These are phyloP conservation scores for Micrasema longulum DNA, from an alignment of 1,140 invertebrate species.

Conservation along the genomic window DNA sequence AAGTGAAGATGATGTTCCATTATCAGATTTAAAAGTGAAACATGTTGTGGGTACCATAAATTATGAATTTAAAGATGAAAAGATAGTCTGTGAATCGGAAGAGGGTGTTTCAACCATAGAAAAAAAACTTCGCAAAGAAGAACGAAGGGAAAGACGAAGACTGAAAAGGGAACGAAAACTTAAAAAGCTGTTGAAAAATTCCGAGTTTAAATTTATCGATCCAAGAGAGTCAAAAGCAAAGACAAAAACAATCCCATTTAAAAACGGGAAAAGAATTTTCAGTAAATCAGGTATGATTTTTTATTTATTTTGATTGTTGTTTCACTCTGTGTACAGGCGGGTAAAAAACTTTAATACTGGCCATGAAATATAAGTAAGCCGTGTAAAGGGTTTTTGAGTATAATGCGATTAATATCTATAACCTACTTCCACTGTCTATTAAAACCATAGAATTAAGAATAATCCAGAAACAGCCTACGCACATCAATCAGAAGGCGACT, in stretches of 20 bases:
- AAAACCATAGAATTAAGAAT: too few relatives aligned
- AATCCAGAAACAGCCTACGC: too few relatives aligned
- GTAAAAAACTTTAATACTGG: too few relatives aligned
- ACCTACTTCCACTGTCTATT: too few relatives aligned
- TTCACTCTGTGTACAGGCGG: not conserved
- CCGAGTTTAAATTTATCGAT: not conserved
- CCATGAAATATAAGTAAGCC: too few relatives aligned
- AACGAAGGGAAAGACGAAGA: conserved; percentile 26
- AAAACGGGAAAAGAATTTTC: conserved; percentile 48
- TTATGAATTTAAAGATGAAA: too few relatives aligned
- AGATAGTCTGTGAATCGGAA: too few relatives aligned
- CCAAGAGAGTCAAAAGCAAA: not conserved
- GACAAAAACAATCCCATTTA: conserved; percentile 36
- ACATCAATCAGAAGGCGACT: too few relatives aligned
- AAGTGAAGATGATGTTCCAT: conserved; percentile 48
- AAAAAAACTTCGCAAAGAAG: conserved; percentile 17
- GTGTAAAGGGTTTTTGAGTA: too few relatives aligned
- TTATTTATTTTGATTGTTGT: not conserved
- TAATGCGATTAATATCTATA: too few relatives aligned
- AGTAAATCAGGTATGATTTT: conserved; percentile 43
- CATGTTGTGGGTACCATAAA: too few relatives aligned
- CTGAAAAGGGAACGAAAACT: conserved; percentile 17
- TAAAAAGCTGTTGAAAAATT: conserved; percentile 10
- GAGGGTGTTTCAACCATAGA: too few relatives aligned
- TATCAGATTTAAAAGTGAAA: conserved; percentile 39